A percentile compares a stretch with the other conserved stretches of the same genome.
These are phyloP conservation scores for Pachyramphus minor DNA, from an alignment of 2,113 vertebrate genomes.

Conservation along the genomic window DNA sequence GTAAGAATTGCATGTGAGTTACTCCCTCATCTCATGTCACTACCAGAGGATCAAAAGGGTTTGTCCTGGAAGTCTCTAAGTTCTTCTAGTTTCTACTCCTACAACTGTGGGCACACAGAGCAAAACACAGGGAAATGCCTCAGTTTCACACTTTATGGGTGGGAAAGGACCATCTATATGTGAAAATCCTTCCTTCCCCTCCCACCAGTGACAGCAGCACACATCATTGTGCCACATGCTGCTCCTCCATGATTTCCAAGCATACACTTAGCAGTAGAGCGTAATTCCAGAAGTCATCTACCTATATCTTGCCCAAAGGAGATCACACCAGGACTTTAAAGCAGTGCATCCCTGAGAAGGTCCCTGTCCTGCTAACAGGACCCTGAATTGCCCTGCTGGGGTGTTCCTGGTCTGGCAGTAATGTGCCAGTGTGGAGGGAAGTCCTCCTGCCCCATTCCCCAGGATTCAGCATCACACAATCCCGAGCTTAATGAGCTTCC, in stretches of 20 bases:
- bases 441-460: not conserved
- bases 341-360: not conserved
- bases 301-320: not conserved
- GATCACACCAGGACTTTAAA: not conserved
- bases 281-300: not conserved
- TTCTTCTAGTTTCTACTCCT: not conserved
- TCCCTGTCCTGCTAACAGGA: not conserved
- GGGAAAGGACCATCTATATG: not conserved
- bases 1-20: no score
- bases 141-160: not conserved
- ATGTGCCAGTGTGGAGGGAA: accelerated
- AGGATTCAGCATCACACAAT: not conserved
- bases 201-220: not conserved
- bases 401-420: not conserved
- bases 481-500: not conserved
- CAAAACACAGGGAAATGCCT: not conserved
- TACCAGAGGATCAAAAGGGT: no score
- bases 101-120: not conserved
- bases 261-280: not conserved
- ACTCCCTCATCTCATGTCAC: no score
- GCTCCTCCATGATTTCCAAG: not conserved
- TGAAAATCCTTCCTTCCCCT: not conserved
- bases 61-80: no score
- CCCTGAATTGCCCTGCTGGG: not conserved
- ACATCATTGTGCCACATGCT: not conserved